Evolutionary conservation across 2,113 vertebrate species (phyloP).

Genomic region (Sitta europaea): DNA sequence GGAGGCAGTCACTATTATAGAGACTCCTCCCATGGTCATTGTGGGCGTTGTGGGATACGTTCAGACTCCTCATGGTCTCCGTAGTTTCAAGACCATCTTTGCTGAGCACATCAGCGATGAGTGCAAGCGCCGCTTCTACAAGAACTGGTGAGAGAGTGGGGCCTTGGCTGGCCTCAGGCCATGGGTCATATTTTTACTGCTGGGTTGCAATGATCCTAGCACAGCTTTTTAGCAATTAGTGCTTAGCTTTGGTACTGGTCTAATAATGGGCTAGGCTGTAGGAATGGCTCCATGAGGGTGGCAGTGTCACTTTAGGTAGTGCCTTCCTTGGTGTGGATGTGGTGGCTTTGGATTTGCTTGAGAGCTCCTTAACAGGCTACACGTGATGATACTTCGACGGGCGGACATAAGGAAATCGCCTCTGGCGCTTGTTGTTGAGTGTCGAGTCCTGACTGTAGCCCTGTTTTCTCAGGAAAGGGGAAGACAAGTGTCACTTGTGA

Average conservation of each 20-base stretch:
- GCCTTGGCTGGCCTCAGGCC: not conserved
- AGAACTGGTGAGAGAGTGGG: slow-evolving; percentile 87
- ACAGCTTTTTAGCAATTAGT: not conserved
- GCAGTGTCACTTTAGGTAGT: accelerated
- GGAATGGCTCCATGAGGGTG: not conserved
- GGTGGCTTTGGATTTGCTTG: not conserved
- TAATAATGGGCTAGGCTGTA: not conserved
- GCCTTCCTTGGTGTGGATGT: not conserved
- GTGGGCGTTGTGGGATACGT: slow-evolving; percentile 92
- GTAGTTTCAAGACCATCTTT: slow-evolving; percentile 94
- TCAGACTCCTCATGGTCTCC: slow-evolving; percentile 89
- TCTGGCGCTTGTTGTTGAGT: slow-evolving; percentile 61
- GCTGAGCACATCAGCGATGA: slow-evolving; percentile 97
- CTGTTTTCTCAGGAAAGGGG: not conserved
- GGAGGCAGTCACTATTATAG: slow-evolving; percentile 92
- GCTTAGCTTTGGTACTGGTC: not conserved
- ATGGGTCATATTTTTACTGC: accelerated
- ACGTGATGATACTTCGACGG: slow-evolving; percentile 48
- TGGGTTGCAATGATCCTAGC: not conserved
- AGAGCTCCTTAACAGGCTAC: not conserved
- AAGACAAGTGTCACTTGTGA: not conserved
- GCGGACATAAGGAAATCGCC: slow-evolving; percentile 61
- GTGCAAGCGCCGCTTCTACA: slow-evolving; percentile 98
- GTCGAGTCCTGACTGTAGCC: slow-evolving; percentile 67
- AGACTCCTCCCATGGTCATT: slow-evolving; percentile 95